Evolutionary conservation across 2,113 vertebrate genomes (phyloP).

Genomic region (Hystrix cristata): DNA sequence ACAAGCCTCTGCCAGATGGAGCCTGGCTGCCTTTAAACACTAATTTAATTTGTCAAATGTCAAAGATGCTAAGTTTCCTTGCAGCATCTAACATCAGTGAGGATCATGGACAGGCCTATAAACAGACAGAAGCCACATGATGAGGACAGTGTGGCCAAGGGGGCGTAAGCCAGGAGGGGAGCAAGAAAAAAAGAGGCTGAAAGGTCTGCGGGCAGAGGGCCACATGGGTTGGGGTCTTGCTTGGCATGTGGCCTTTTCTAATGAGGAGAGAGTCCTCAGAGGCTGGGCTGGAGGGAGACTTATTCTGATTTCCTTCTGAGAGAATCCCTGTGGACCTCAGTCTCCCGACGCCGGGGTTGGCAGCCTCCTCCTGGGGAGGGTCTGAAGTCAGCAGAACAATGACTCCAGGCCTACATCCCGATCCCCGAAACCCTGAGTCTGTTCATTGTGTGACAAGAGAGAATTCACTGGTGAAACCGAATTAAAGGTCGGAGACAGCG

Average conservation of each 20-base stretch:
- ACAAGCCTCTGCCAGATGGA: background rate
- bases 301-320: background rate
- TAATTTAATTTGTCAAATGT: background rate
- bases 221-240: background rate
- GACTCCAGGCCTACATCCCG: background rate
- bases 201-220: rapidly evolving
- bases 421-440: background rate
- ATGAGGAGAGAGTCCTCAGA: background rate
- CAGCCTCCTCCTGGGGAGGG: background rate
- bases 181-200: background rate
- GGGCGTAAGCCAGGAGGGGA: background rate
- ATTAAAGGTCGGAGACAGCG: background rate
- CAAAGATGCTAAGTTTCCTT: no score
- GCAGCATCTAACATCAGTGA: background rate
- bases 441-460: background rate
- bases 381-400: background rate
- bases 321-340: background rate
- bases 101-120: background rate
- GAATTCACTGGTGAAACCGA: background rate
- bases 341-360: background rate
- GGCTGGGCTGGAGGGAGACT: background rate
- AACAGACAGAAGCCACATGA: background rate
- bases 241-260: background rate
- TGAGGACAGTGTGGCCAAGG: background rate
- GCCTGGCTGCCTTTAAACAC: background rate